These are phyloP conservation scores for Gallinago nigripennis DNA, from an alignment of 2,797 vertebrate genomes.

Conservation along the genomic window DNA sequence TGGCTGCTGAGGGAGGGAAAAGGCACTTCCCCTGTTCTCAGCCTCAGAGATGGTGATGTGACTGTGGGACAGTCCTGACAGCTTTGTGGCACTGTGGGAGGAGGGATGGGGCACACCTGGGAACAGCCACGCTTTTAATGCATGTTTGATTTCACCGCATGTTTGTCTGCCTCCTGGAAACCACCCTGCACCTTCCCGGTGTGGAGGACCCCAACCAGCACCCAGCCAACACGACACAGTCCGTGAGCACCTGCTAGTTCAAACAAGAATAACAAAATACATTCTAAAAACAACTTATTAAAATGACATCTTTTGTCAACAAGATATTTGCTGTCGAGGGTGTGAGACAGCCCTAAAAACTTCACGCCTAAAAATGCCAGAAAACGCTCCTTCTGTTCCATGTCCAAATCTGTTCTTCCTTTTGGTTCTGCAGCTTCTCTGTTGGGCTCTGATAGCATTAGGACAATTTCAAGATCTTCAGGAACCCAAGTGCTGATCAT, in stretches of 20 bases:
- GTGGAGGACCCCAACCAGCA: neutral
- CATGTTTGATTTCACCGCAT: neutral
- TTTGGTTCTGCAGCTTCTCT: neutral
- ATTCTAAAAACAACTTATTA: neutral
- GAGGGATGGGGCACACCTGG: neutral
- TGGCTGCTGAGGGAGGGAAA: neutral
- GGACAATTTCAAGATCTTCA: neutral
- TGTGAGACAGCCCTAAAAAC: neutral
- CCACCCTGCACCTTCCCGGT: neutral
- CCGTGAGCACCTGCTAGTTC: neutral
- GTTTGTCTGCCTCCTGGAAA: neutral
- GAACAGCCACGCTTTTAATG: neutral
- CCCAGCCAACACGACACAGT: neutral
- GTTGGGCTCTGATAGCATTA: neutral
- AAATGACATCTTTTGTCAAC: neutral
- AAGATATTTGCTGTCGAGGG: neutral
- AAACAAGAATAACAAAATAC: neutral
- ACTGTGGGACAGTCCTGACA: neutral
- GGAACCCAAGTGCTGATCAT: neutral
- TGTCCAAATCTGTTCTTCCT: neutral
- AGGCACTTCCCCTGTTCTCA: neutral
- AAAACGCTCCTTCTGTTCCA: neutral
- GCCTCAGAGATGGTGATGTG: fast-evolving
- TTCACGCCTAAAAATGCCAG: neutral
- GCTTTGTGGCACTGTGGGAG: neutral